phyloP scores from a whole-genome alignment of 2,888 invertebrate genomes.

The Archaeoteleia sp. region DNA sequence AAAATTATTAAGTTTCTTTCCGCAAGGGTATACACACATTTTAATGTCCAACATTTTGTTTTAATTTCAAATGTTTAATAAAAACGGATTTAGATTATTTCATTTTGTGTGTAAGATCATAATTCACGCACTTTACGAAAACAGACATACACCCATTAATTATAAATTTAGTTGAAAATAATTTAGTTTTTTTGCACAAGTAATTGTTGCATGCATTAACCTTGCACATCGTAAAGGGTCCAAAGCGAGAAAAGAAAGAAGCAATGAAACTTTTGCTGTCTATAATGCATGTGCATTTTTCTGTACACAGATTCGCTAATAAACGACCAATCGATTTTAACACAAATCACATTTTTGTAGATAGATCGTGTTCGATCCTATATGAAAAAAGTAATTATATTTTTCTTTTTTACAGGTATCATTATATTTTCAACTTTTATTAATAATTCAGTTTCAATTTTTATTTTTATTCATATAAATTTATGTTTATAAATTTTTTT shows the following conservation, averaged over 20 bases:
- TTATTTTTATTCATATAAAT: neutral
- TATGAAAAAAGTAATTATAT: slow-evolving; percentile 18
- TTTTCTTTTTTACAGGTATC: neutral
- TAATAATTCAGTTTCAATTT: neutral
- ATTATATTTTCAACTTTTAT: neutral
- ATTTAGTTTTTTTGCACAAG: neutral
- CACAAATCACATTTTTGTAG: neutral
- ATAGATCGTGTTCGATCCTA: slow-evolving; percentile 6
- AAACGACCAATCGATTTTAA: too few species aligned
- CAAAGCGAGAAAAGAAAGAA: slow-evolving; percentile 2
- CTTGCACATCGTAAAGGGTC: slow-evolving; percentile 11
- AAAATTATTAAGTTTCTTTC: too few species aligned
- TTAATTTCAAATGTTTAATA: too few species aligned
- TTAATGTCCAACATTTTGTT: too few species aligned
- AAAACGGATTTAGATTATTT: too few species aligned
- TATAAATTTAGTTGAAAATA: too few species aligned
- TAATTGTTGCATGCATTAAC: slow-evolving; percentile 6
- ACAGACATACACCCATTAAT: too few species aligned
- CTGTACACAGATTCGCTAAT: neutral
- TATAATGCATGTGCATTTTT: slow-evolving; percentile 5
- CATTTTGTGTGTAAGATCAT: too few species aligned
- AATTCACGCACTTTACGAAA: too few species aligned
- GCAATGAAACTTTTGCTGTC: slow-evolving; percentile 7
- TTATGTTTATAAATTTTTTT: too few species aligned
- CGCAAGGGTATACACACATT: too few species aligned